These are phyloP conservation scores for Caenorhabditis brenneri DNA, from an alignment of 1,140 invertebrate species.

Conservation along the genomic window DNA sequence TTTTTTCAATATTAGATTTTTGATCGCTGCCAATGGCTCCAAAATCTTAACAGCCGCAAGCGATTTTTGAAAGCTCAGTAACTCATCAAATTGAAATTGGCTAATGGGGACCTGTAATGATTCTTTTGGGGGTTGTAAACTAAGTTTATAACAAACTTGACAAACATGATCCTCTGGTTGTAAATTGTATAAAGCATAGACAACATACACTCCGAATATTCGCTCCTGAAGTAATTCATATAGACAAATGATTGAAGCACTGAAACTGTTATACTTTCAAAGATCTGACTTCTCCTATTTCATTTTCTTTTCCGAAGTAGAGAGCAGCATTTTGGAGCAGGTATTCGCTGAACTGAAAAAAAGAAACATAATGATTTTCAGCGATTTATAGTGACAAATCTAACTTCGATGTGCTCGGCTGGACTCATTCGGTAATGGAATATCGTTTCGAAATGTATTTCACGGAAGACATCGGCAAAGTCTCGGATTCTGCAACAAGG, in stretches of 20 bases:
- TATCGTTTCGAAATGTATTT: not conserved
- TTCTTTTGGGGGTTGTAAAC: not conserved
- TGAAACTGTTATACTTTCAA: not conserved
- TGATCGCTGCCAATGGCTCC: not conserved
- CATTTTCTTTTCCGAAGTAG: not conserved
- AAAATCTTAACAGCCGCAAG: not conserved
- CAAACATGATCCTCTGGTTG: not conserved
- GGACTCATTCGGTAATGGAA: not conserved
- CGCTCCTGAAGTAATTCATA: not conserved
- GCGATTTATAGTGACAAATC: not conserved
- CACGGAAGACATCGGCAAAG: not conserved
- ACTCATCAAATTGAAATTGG: not conserved
- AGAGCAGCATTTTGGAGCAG: not conserved
- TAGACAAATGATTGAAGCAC: too few relatives aligned
- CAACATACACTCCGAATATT: not conserved
- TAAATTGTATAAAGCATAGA: slow-evolving; percentile 18
- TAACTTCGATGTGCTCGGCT: not conserved
- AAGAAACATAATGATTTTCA: not conserved
- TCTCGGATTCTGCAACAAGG: slow-evolving; percentile 15
- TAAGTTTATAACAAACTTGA: not conserved
- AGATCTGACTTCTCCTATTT: not conserved
- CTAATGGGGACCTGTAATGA: not conserved
- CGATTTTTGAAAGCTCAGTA: not conserved
- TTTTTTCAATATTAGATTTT: not conserved
- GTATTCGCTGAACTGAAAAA: slow-evolving; percentile 16